phyloP scores from a whole-genome alignment of 2,113 vertebrate genomes.

The Coturnix japonica region DNA sequence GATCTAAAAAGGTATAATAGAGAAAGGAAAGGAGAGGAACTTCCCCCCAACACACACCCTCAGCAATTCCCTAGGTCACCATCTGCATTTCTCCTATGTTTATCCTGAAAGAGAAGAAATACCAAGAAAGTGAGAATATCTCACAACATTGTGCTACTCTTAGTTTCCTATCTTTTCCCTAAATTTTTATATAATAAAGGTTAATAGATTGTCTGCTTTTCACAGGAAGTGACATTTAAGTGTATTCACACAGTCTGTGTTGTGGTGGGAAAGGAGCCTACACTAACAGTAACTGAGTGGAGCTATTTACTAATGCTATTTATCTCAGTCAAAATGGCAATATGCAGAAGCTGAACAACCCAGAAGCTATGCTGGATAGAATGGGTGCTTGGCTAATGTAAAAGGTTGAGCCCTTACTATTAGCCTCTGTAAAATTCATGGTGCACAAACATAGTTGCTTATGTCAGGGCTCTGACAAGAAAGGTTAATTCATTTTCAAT shows the following conservation, averaged over 20 bases:
- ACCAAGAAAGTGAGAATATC: background rate
- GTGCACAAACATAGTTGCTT: background rate
- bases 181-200: background rate
- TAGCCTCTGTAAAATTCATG: background rate
- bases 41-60: background rate
- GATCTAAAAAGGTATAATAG: background rate
- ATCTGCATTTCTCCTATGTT: background rate
- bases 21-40: background rate
- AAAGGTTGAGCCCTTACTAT: background rate
- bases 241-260: background rate
- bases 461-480: background rate
- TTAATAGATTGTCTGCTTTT: background rate
- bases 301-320: background rate
- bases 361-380: background rate
- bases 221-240: background rate
- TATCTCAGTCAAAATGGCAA: background rate
- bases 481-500: background rate
- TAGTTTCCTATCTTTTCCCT: background rate
- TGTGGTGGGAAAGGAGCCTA: background rate
- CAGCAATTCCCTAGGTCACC: background rate
- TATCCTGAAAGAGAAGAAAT: background rate
- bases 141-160: fast-evolving
- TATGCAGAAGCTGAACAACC: background rate
- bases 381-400: background rate
- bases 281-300: background rate